Evolutionary conservation across 1,140 invertebrate species (phyloP).

Genomic region (Caenorhabditis briggsae): DNA sequence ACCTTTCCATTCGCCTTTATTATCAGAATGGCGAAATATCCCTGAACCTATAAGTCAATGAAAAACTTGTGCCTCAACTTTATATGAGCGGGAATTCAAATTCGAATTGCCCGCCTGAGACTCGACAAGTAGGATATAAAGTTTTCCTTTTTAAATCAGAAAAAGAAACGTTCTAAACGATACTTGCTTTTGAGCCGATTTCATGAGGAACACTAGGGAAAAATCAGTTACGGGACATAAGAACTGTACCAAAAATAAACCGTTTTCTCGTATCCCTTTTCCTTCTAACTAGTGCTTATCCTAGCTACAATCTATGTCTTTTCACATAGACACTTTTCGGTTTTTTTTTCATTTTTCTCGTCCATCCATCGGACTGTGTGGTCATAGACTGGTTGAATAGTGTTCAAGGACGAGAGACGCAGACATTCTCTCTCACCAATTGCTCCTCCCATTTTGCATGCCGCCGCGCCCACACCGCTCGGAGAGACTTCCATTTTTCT

Average conservation of each 20-base stretch:
- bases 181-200: no score
- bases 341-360: constrained; percentile 13
- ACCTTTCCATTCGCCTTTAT: no score
- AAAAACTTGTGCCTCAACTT: no score
- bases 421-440: neutral
- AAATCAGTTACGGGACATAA: no score
- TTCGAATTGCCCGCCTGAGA: no score
- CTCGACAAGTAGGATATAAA: no score
- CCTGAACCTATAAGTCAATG: no score
- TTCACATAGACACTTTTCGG: constrained; percentile 38
- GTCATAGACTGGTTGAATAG: constrained; percentile 20
- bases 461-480: constrained; percentile 41
- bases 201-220: no score
- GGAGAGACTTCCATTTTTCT: constrained; percentile 14
- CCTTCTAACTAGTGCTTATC: constrained; percentile 30
- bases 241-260: constrained; percentile 1
- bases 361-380: constrained; percentile 34
- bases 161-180: no score
- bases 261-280: neutral
- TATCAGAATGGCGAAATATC: no score
- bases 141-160: no score
- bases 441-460: constrained; percentile 12
- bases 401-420: constrained; percentile 9
- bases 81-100: no score
- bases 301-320: constrained; percentile 49